A percentile compares a stretch with the other conserved stretches of the same genome.
Conservation (phyloP, 2,113 vertebrate species). For the Heterotis niloticus region DNA sequence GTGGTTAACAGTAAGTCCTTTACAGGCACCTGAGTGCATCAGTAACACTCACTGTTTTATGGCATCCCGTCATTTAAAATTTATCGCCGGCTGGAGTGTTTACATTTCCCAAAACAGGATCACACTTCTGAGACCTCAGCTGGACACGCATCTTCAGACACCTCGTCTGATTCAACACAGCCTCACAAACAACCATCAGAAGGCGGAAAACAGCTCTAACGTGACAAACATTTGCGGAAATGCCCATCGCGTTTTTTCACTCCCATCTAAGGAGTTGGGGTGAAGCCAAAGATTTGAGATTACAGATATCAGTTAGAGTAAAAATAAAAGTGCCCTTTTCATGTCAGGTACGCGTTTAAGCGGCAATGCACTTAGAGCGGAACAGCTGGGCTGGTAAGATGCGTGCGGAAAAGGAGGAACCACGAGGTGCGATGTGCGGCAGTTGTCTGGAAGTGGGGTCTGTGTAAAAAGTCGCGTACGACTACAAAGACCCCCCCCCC, state of each 20-base stretch:
- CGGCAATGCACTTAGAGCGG: neutral
- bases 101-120: neutral
- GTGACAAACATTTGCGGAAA: neutral
- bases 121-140: neutral
- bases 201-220: neutral
- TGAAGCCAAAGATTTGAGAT: conserved; percentile 9
- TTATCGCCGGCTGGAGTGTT: neutral
- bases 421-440: neutral
- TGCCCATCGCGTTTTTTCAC: neutral
- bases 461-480: neutral
- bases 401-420: neutral
- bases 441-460: neutral
- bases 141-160: conserved; percentile 21
- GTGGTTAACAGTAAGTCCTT: neutral
- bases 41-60: conserved; percentile 12
- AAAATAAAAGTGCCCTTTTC: neutral
- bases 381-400: neutral
- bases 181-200: too few relatives aligned
- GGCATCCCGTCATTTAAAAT: conserved; percentile 14
- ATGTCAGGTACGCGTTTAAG: too few relatives aligned
- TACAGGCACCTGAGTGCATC: neutral
- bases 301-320: conserved; percentile 17
- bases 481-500: conserved; percentile 35
- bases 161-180: conserved; percentile 62
- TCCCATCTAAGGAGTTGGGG: neutral